phyloP scores from a whole-genome alignment of 2,888 invertebrate species.

The Phaonia tiefii region DNA sequence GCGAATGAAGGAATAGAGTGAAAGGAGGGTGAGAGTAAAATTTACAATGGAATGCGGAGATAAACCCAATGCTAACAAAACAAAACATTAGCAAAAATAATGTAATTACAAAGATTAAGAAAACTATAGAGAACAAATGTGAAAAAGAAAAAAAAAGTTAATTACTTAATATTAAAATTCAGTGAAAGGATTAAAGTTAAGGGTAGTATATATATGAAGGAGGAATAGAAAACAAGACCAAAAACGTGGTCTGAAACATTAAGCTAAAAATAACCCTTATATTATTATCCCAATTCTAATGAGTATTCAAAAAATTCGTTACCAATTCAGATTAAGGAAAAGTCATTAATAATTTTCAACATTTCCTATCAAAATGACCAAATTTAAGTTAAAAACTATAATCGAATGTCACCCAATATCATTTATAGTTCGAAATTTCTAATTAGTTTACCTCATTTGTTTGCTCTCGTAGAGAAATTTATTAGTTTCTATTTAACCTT shows the following conservation, averaged over 20 bases:
- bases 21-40: neutral
- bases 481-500: constrained; percentile 57
- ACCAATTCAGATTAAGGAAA: no score
- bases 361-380: no score
- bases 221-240: no score
- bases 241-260: no score
- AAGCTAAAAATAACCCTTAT: no score
- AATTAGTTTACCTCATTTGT: constrained; percentile 17
- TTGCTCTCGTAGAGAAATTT: constrained; percentile 42
- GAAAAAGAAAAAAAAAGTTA: neutral
- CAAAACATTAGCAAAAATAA: constrained; percentile 52
- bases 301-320: no score
- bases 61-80: constrained; percentile 44
- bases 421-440: neutral
- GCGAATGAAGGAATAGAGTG: constrained; percentile 10
- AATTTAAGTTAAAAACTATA: no score
- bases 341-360: no score
- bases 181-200: no score
- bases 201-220: no score
- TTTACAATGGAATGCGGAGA: constrained; percentile 14
- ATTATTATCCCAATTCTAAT: no score
- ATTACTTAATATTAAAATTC: no score
- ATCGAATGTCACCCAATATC: neutral
- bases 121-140: neutral
- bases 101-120: constrained; percentile 49